A percentile compares a stretch with the other conserved stretches of the same genome.
Evolutionary conservation across 37 sponge, comb jelly and placozoan genomes (phyloP).

Genomic region (Oopsacas minuta): DNA sequence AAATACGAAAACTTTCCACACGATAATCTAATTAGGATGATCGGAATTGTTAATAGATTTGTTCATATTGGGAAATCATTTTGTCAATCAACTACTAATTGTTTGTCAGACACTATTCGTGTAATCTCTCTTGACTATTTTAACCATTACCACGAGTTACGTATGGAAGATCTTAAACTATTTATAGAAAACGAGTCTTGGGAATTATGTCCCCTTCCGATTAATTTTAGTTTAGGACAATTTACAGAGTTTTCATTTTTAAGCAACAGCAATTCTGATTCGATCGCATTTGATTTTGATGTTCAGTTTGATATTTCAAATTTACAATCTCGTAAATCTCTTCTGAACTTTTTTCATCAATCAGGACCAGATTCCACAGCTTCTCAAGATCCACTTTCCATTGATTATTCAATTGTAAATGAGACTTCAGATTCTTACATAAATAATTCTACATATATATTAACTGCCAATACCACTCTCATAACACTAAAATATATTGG

Average conservation of each 20-base stretch:
- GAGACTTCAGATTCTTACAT: no score
- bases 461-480: neutral
- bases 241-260: neutral
- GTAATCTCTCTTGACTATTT: neutral
- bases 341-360: neutral
- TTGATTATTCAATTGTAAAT: neutral
- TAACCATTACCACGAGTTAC: neutral
- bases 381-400: neutral
- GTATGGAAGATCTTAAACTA: neutral
- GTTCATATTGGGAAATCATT: neutral
- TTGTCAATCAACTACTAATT: neutral
- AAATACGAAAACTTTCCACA: neutral
- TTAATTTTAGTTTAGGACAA: neutral
- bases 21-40: neutral
- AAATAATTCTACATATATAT: no score
- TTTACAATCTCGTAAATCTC: neutral
- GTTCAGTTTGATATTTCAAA: no score
- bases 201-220: neutral
- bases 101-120: neutral
- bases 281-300: no score
- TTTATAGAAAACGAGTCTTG: slow-evolving; percentile 11
- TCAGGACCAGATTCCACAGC: no score
- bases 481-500: neutral
- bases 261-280: neutral
- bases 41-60: neutral